A percentile compares a stretch with the other conserved stretches of the same genome.
Conservation (phyloP, 1,140 invertebrate species). For the Meloidogyne floridensis region DNA sequence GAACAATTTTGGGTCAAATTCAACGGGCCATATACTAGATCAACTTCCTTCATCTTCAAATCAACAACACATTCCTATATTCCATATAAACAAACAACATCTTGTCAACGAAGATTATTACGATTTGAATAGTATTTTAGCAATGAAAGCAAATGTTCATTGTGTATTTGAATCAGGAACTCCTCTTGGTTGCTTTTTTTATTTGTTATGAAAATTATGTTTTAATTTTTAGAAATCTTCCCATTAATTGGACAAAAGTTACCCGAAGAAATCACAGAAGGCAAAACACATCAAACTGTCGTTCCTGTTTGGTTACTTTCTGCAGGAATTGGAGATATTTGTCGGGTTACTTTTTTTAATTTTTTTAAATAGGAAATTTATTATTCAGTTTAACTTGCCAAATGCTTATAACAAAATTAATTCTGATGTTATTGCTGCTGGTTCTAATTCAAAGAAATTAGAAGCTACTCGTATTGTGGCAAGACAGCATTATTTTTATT, state of each 20-base stretch:
- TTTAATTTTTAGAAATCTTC: slow-evolving; percentile 15
- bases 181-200: neutral
- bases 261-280: neutral
- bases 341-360: slow-evolving; percentile 12
- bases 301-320: slow-evolving; percentile 23
- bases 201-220: neutral
- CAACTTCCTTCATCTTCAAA: too few relatives aligned
- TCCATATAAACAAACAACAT: slow-evolving; percentile 15
- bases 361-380: neutral
- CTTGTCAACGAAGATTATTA: slow-evolving; percentile 26
- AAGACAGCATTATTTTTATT: slow-evolving; percentile 21
- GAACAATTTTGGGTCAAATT: too few relatives aligned
- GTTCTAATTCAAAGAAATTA: slow-evolving; percentile 1
- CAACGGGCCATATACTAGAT: too few relatives aligned
- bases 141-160: slow-evolving; percentile 19
- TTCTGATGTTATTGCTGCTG: slow-evolving; percentile 13
- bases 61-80: too few relatives aligned
- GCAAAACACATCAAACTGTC: neutral
- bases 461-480: slow-evolving; percentile 4
- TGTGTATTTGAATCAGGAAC: slow-evolving; percentile 22
- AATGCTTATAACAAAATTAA: slow-evolving; percentile 12
- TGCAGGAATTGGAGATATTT: slow-evolving; percentile 19
- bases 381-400: slow-evolving; percentile 15
- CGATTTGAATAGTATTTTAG: slow-evolving; percentile 12
- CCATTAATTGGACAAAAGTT: slow-evolving; percentile 18